phyloP scores from a whole-genome alignment of 2,797 vertebrate species.

The Eulemur mongoz region DNA sequence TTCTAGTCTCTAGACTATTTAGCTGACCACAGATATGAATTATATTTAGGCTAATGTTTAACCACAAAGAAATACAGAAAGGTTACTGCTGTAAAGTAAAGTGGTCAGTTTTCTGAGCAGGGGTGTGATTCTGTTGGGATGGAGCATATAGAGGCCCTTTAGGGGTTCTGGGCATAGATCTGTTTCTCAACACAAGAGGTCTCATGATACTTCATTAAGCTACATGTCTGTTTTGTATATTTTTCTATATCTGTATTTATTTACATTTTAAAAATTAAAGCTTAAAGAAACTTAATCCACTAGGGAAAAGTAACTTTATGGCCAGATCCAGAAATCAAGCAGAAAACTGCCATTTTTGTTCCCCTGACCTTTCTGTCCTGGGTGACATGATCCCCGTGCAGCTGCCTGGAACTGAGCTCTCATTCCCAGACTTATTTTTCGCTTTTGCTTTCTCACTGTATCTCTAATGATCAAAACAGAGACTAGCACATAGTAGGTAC shows the following conservation, averaged over 20 bases:
- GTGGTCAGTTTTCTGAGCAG: neutral
- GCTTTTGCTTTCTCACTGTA: neutral
- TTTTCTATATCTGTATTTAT: neutral
- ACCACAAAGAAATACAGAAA: neutral
- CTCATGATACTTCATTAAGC: neutral
- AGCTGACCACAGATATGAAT: neutral
- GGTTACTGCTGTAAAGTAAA: neutral
- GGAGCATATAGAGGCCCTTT: fast-evolving
- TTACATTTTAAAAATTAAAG: neutral
- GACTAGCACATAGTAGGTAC: neutral
- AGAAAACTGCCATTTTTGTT: neutral
- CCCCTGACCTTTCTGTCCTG: neutral
- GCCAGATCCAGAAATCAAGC: neutral
- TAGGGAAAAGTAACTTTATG: neutral
- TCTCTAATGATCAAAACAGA: neutral
- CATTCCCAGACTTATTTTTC: neutral
- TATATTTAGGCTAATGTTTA: neutral
- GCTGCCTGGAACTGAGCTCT: neutral
- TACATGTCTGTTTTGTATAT: neutral
- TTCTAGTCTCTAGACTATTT: neutral
- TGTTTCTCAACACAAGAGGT: neutral
- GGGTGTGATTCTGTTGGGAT: neutral
- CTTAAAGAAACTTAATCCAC: neutral
- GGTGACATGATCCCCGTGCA: neutral
- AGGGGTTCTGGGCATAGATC: neutral